Base-by-base conservation (phyloP, 2,113 vertebrate genomes). In the Herpailurus yagouaroundi region DNA sequence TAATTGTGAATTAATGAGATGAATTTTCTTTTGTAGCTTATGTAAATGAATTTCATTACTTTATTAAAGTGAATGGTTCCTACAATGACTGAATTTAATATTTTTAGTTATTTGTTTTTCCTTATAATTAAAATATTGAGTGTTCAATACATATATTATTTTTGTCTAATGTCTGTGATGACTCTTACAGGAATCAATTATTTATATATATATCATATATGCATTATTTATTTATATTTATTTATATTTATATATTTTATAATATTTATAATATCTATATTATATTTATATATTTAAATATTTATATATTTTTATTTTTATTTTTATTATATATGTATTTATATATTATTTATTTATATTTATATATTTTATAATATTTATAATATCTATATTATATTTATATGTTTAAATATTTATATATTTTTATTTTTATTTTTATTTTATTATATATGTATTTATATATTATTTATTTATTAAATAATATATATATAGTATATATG, bases 1-100 rank as follows among this genome's bases (percentile, higher is more conserved):
- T 91, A 80, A 86, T 84, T 94, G 73, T 81, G 48, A 95, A 94
- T 90, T 90, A 96, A 97, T 95, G 13, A 97, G 74, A 66, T 48
- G 45, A 3, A 83, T 91, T 92, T 96, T 85, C 82, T 57, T 94
- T 94, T 88, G 38, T 88, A 83, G 4, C 23, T 69, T 74, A 87
- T 57, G 21, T 88, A 89, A 97, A 82, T 69, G 66, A 80, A 85
- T 73, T 66, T 68, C 33, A 77, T 38, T 87, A 83, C 21, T 96
- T 92, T 86, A 38, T 71, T 87, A 94, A 92, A 90, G 18, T 21
- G 15, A 83, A 71, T 87, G 45, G 14, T 31, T 87, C 23, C 85
- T 73, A 68, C 80, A 71, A 93, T 79, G 31, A 89, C 31, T 77
- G 55, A 87, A 94, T 79, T 95, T 82, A 90, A 69, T 68, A 16